Evolutionary conservation across 2,888 invertebrate species (phyloP).

Genomic region (Subacronicta megacephala): DNA sequence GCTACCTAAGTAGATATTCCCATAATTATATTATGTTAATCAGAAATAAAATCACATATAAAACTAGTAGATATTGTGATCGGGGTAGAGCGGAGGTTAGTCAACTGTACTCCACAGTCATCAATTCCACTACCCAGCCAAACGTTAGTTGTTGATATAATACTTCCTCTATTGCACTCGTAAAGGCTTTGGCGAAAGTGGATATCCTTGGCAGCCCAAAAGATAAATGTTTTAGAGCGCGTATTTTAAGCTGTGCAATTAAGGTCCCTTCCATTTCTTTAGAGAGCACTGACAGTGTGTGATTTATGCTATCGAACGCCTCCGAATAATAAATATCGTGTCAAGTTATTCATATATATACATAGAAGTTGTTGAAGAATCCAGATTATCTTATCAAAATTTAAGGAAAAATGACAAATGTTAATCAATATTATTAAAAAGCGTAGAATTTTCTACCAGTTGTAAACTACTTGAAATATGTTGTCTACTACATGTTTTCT

Average conservation of each 20-base stretch:
- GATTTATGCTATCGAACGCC: too few relatives aligned
- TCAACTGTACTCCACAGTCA: background rate
- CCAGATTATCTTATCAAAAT: background rate
- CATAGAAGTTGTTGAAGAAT: too few relatives aligned
- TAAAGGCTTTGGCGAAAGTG: constrained; percentile 1
- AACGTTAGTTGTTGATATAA: background rate
- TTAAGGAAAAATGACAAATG: background rate
- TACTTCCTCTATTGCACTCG: background rate
- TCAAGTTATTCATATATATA: too few relatives aligned
- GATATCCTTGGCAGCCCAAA: background rate
- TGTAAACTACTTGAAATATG: constrained; percentile 40
- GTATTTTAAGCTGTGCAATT: background rate
- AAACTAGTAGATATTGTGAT: background rate
- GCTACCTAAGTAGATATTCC: too few relatives aligned
- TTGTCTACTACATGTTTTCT: constrained; percentile 38
- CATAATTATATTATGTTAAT: too few relatives aligned
- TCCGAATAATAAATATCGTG: too few relatives aligned
- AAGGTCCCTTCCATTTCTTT: background rate
- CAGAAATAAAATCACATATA: too few relatives aligned
- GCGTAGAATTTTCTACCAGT: constrained; percentile 14
- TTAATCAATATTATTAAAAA: constrained; percentile 12
- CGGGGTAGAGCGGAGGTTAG: background rate
- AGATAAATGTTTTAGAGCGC: background rate
- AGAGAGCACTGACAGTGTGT: too few relatives aligned
- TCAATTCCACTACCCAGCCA: background rate